Evolutionary conservation across 2,113 vertebrate species (phyloP), one percentile per base, ranked within the genome.

Genomic region (Tauraco erythrolophus): DNA sequence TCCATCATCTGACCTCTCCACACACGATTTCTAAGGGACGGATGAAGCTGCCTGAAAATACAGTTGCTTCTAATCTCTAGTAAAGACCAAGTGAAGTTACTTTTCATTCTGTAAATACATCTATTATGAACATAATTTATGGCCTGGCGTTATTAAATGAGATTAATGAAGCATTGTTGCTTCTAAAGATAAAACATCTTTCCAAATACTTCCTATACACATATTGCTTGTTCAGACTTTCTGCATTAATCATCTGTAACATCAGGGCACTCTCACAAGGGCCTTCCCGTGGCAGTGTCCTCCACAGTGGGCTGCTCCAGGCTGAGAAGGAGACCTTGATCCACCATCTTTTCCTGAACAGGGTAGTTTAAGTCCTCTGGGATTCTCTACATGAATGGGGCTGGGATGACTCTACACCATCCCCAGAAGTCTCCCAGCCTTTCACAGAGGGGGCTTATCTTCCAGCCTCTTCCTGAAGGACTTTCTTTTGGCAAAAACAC

Each of bases 121-220:
- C 84, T 87, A 43, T 71, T 68, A 84, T 28, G 61, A 76, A 75
- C 22, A 53, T n/a, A 68, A 92, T 92, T 92, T 87, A 96, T 64
- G 81, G 80, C 80, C 70, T 92, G 68, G 88, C 62, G 30, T 91
- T 89, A 84, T n/a, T 88, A 75, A 76, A 31, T 31, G 61, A 88
- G 81, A 95, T 75, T 94, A 94, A 96, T 84, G 93, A 95, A 85
- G 61, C 6, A 48, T 81, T 81, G 24, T 60, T 60, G 74, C 84
- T 94, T 92, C 87, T 89, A 65, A 94, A 94, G 92, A 96, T 53
- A 89, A 95, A 91, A 72, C 78, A 57, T 75, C 78, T 82, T 65
- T 54, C 77, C 87, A 82, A 88, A 64, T 19, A 64, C 72, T 64
- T 89, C 60, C 53, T 41, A 33, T 57, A 19, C 51, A 56, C 7